Conservation (phyloP, 2,888 invertebrate species). For the Sarcophaga rosellei region DNA sequence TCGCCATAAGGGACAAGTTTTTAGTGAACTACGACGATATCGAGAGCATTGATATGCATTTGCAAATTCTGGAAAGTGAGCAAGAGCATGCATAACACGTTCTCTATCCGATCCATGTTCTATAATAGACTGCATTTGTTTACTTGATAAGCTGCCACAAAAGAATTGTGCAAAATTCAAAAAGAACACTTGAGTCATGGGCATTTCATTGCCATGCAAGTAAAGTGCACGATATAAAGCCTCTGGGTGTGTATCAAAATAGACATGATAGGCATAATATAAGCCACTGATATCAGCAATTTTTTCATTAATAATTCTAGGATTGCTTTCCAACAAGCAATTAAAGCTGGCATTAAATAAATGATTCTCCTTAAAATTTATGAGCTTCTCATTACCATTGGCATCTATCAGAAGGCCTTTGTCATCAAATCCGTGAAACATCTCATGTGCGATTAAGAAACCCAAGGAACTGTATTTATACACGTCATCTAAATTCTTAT, state of each 20-base stretch:
- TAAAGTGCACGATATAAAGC: neutral
- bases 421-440: conserved; percentile 70
- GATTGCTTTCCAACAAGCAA: conserved; percentile 64
- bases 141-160: conserved; percentile 59
- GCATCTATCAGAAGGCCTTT: conserved; percentile 64
- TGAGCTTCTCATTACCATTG: conserved; percentile 23
- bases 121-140: conserved; percentile 23
- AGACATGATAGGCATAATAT: conserved; percentile 68
- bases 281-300: conserved; percentile 70
- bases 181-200: conserved; percentile 61
- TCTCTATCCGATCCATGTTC: conserved; percentile 69
- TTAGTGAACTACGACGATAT: conserved; percentile 30
- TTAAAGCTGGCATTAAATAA: conserved; percentile 55
- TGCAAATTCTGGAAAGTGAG: conserved; percentile 68
- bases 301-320: conserved; percentile 67
- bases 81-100: conserved; percentile 67
- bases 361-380: conserved; percentile 40
- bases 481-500: conserved; percentile 54
- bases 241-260: conserved; percentile 47
- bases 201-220: conserved; percentile 19
- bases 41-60: conserved; percentile 59
- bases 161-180: conserved; percentile 71
- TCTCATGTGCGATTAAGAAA: conserved; percentile 70
- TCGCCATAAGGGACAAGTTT: conserved; percentile 57
- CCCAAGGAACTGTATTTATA: conserved; percentile 70